Evolutionary conservation across 2,797 vertebrate genomes (phyloP).

Genomic region (Crocidura indochinensis): DNA sequence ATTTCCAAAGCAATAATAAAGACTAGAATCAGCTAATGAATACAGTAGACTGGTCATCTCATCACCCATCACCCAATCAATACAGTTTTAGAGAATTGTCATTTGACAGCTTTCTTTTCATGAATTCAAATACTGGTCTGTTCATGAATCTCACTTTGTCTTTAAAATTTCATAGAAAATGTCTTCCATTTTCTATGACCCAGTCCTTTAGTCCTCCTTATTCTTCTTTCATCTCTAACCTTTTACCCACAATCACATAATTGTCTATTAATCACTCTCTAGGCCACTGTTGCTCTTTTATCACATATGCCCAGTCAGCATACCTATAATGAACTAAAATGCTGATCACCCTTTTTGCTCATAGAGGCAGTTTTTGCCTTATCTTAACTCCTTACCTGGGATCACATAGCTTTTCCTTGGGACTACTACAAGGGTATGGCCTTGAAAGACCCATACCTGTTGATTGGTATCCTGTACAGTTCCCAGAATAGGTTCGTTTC

Average conservation of each 20-base stretch:
- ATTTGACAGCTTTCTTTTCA: background rate
- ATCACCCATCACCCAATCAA: background rate
- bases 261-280: background rate
- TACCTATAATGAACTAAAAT: background rate
- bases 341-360: background rate
- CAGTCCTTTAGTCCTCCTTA: background rate
- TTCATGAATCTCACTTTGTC: background rate
- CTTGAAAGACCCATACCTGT: slow-evolving; percentile 62
- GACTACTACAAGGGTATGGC: slow-evolving; percentile 33
- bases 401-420: background rate
- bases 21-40: background rate
- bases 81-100: background rate
- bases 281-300: background rate
- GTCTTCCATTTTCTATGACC: background rate
- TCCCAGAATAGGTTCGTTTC: rapidly evolving
- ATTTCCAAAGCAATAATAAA: background rate
- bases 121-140: background rate
- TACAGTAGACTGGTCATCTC: background rate
- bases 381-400: slow-evolving; percentile 48
- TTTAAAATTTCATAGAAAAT: background rate
- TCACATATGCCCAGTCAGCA: background rate
- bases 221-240: background rate
- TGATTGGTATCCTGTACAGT: slow-evolving; percentile 66
- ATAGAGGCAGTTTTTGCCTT: background rate
- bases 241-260: background rate